Evolutionary conservation across 2,797 vertebrate genomes (phyloP).

Genomic region (Euthynnus affinis): DNA sequence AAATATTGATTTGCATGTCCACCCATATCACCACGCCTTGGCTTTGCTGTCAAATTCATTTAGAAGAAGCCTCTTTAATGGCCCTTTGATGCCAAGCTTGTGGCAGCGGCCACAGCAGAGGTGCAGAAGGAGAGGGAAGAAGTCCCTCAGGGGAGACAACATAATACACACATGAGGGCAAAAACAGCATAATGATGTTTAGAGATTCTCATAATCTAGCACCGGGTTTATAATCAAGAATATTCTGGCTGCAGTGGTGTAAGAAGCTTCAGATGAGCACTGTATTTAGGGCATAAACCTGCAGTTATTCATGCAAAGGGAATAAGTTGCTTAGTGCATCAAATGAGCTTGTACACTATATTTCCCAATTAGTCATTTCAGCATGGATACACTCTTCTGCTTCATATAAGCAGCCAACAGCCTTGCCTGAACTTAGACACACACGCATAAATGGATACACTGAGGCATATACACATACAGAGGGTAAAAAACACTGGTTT

Average conservation of each 20-base stretch:
- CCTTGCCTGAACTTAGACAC: slow-evolving; percentile 56
- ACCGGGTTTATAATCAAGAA: slow-evolving; percentile 32
- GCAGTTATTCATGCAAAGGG: slow-evolving; percentile 74
- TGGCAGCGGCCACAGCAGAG: slow-evolving; percentile 61
- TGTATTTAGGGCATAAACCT: slow-evolving; percentile 65
- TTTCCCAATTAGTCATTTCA: slow-evolving; percentile 83
- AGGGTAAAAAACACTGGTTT: slow-evolving; percentile 43
- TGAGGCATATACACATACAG: slow-evolving; percentile 15
- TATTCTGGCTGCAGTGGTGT: not conserved
- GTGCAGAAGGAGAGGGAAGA: slow-evolving; percentile 32
- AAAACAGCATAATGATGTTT: slow-evolving; percentile 36
- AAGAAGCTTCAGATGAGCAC: slow-evolving; percentile 27
- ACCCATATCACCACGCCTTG: slow-evolving; percentile 79
- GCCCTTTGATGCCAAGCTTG: slow-evolving; percentile 74
- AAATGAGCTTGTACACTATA: slow-evolving; percentile 74
- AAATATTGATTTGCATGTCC: slow-evolving; percentile 89
- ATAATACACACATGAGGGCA: slow-evolving; percentile 48
- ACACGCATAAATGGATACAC: slow-evolving; percentile 20
- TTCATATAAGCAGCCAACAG: slow-evolving; percentile 76
- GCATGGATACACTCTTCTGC: slow-evolving; percentile 82
- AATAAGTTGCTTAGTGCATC: slow-evolving; percentile 66
- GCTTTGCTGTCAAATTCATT: slow-evolving; percentile 83
- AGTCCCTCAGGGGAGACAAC: slow-evolving; percentile 46
- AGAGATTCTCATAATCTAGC: slow-evolving; percentile 47
- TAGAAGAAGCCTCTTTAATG: slow-evolving; percentile 74